These are phyloP conservation scores for Callosobruchus maculatus DNA, from an alignment of 2,888 invertebrate genomes.

Conservation along the genomic window DNA sequence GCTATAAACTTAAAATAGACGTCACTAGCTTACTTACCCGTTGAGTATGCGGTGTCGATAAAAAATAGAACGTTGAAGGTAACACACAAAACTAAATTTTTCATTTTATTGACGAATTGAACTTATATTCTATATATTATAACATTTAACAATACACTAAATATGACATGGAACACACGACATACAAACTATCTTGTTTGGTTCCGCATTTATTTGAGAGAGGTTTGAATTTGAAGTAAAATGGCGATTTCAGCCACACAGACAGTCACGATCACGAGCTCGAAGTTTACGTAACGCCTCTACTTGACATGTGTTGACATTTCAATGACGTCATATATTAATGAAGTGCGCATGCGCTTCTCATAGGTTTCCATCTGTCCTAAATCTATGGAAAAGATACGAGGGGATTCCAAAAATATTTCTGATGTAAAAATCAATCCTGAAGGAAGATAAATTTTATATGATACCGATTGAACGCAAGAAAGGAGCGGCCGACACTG, in stretches of 20 bases:
- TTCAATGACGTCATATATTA: constrained; percentile 22
- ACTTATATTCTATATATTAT: constrained; percentile 19
- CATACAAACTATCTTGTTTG: constrained; percentile 34
- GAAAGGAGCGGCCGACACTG: too few species aligned
- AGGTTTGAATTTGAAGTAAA: constrained; percentile 37
- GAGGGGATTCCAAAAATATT: too few species aligned
- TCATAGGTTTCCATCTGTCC: background rate
- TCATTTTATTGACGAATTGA: constrained; percentile 34
- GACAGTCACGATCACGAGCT: constrained; percentile 43
- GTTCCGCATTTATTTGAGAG: constrained; percentile 34
- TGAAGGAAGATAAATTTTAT: too few species aligned
- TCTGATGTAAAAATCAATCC: too few species aligned
- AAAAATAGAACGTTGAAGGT: constrained; percentile 39
- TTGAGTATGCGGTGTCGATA: constrained; percentile 35
- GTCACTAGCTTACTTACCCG: constrained; percentile 25
- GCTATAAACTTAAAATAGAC: background rate
- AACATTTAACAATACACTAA: constrained; percentile 26
- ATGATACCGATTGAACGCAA: too few species aligned
- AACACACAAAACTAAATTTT: constrained; percentile 42
- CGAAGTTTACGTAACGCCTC: constrained; percentile 41
- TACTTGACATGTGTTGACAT: constrained; percentile 11
- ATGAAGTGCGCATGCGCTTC: background rate
- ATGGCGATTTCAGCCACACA: constrained; percentile 41
- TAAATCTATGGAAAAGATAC: too few species aligned
- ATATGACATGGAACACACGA: constrained; percentile 26